phyloP scores from a whole-genome alignment of 1,140 invertebrate genomes.

The Tetragonula clypearis region DNA sequence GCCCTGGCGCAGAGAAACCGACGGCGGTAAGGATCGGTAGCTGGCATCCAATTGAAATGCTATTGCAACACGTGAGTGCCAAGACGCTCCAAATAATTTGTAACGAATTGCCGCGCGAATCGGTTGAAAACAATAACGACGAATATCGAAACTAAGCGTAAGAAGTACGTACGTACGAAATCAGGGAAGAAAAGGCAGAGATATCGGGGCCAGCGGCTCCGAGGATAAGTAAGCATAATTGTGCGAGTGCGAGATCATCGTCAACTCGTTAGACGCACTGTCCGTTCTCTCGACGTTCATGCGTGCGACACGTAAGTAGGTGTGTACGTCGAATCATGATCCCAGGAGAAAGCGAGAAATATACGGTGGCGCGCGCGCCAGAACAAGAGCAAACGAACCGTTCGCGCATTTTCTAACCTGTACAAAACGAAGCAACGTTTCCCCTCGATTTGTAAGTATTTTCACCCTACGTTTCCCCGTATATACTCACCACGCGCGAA shows the following conservation, averaged over 20 bases:
- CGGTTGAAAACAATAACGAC: neutral
- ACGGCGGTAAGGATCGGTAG: neutral
- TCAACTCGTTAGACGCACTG: conserved; percentile 13
- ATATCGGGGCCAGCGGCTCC: neutral
- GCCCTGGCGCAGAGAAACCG: neutral
- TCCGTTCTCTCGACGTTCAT: neutral
- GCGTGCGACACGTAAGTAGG: too few species aligned
- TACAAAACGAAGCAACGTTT: conserved; percentile 41
- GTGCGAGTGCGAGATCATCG: neutral
- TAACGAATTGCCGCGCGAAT: too few species aligned
- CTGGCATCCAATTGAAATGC: conserved; percentile 15
- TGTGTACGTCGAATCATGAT: conserved; percentile 27
- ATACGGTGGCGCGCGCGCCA: neutral
- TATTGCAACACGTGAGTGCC: conserved; percentile 10
- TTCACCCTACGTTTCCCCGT: conserved; percentile 41
- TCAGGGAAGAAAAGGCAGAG: neutral
- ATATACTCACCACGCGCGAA: conserved; percentile 3
- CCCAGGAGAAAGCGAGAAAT: conserved; percentile 57
- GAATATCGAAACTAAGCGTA: neutral
- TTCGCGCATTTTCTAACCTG: conserved; percentile 37
- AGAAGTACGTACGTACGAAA: neutral
- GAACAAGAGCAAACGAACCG: conserved; percentile 43
- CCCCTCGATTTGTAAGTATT: conserved; percentile 26
- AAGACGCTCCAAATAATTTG: neutral
- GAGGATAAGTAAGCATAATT: neutral